Evolutionary conservation across 2,797 vertebrate genomes (phyloP).

Genomic region (Scyliorhinus canicula): DNA sequence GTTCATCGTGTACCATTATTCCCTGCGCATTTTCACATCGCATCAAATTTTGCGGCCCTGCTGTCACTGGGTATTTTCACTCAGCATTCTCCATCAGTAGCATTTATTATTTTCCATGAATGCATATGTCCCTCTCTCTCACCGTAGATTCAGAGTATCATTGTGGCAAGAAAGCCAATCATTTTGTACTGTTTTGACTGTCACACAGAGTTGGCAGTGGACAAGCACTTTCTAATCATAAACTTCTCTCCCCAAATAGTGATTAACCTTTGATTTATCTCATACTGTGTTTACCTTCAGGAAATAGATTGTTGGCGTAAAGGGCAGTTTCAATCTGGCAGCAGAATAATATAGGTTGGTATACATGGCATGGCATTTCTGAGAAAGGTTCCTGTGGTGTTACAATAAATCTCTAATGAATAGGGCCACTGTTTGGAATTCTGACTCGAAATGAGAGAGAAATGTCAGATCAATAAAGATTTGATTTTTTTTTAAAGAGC

Average conservation of each 20-base stretch:
- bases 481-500: not conserved
- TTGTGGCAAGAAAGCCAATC: not conserved
- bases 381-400: not conserved
- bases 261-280: not conserved
- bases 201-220: not conserved
- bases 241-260: not conserved
- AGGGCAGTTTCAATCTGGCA: not conserved
- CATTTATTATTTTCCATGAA: not conserved
- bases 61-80: not conserved
- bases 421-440: not conserved
- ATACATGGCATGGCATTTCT: not conserved
- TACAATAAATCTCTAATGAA: not conserved
- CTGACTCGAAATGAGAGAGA: not conserved
- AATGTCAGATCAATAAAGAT: slow-evolving; percentile 10
- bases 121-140: not conserved
- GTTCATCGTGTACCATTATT: not conserved
- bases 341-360: not conserved
- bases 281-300: not conserved
- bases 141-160: not conserved
- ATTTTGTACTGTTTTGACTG: not conserved
- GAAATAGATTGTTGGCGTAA: not conserved
- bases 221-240: not conserved
- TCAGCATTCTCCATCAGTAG: not conserved
- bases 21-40: not conserved
- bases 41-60: not conserved